A percentile compares a stretch with the other conserved stretches of the same genome.
Evolutionary conservation across 2,113 vertebrate species (phyloP).

Genomic region (Arenaria interpres): DNA sequence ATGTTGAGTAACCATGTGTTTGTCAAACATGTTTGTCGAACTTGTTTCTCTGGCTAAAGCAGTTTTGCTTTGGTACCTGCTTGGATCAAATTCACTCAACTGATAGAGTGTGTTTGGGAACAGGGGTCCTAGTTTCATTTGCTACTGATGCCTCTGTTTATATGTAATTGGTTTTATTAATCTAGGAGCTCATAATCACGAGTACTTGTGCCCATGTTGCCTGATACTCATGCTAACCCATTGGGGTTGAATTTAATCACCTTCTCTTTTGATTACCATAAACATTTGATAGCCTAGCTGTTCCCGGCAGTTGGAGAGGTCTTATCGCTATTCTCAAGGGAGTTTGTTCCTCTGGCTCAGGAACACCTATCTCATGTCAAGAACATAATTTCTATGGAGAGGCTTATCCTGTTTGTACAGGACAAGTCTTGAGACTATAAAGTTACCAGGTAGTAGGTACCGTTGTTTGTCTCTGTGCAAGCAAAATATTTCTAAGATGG

Average conservation of each 20-base stretch:
- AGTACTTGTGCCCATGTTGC: background rate
- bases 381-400: constrained; percentile 52
- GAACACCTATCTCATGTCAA: background rate
- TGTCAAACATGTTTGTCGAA: background rate
- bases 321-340: constrained; percentile 8
- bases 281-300: background rate
- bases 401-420: constrained; percentile 8
- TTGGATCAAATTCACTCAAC: background rate
- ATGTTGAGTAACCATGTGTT: background rate
- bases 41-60: background rate
- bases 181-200: background rate
- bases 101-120: background rate
- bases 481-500: background rate
- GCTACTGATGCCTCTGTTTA: background rate
- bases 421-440: background rate
- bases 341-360: constrained; percentile 14
- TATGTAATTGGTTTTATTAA: background rate
- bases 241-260: background rate
- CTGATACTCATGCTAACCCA: background rate
- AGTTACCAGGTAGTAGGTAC: background rate
- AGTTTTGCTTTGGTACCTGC: background rate
- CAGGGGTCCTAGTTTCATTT: background rate
- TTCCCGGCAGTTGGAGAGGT: background rate
- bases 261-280: constrained; percentile 1
- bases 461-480: background rate